A percentile compares a stretch with the other conserved stretches of the same genome.
These are phyloP conservation scores for Cephalopholis sonnerati DNA, from an alignment of 2,113 vertebrate species.

Conservation along the genomic window DNA sequence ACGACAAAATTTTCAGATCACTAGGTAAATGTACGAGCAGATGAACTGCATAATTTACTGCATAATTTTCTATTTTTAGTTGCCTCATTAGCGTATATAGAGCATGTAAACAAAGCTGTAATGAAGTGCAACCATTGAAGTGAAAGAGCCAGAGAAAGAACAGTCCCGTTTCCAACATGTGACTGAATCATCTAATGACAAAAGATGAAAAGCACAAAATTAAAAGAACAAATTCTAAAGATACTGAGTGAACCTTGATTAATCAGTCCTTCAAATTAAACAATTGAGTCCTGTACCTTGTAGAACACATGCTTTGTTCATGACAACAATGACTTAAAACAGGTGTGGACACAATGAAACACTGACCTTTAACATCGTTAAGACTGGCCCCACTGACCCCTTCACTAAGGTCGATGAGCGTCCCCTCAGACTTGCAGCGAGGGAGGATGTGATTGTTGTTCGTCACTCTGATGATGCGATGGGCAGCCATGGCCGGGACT, in stretches of 20 bases:
- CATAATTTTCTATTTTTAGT: conserved; percentile 62
- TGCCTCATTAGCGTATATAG: conserved; percentile 55
- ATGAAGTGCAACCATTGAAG: conserved; percentile 40
- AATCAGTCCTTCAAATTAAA: neutral
- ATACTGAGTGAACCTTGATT: neutral
- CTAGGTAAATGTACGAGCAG: conserved; percentile 7
- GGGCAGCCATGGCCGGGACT: conserved; percentile 89
- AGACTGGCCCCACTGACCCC: conserved; percentile 87
- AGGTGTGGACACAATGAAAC: neutral
- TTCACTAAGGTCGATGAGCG: conserved; percentile 91
- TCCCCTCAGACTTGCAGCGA: conserved; percentile 95
- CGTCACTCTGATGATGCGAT: conserved; percentile 93
- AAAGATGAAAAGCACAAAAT: conserved; percentile 5
- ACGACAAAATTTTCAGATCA: neutral
- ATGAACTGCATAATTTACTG: conserved; percentile 40
- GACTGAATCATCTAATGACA: neutral
- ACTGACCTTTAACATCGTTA: conserved; percentile 93
- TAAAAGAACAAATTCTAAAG: neutral
- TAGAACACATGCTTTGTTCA: neutral
- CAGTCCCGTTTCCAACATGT: neutral
- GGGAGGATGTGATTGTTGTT: conserved; percentile 90
- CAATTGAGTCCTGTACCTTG: neutral
- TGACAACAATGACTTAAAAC: no score
- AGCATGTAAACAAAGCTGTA: conserved; percentile 57
- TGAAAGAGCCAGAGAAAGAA: conserved; percentile 16